Percentiles rank a stretch among this genome's conserved stretches.
Evolutionary conservation across 2,888 invertebrate genomes (phyloP).

Genomic region (Philopedon plagiatum): DNA sequence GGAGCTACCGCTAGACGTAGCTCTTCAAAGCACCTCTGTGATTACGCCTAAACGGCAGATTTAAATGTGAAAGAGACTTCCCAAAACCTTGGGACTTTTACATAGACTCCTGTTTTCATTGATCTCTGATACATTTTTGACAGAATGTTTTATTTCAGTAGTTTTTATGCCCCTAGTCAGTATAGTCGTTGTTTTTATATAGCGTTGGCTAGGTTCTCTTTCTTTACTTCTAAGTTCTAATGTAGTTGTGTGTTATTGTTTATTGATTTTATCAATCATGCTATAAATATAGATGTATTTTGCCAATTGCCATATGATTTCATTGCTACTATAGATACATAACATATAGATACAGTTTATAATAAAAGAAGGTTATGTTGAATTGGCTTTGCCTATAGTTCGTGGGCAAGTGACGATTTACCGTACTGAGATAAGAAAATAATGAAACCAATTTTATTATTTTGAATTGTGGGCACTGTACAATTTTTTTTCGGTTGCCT

Average conservation of each 20-base stretch:
- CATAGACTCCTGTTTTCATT: conserved; percentile 65
- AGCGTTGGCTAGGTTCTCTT: conserved; percentile 66
- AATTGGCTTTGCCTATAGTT: background rate
- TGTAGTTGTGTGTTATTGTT: conserved; percentile 63
- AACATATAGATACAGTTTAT: conserved; percentile 35
- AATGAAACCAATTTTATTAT: too few species aligned
- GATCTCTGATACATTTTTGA: conserved; percentile 63
- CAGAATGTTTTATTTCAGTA: conserved; percentile 59
- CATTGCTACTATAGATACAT: conserved; percentile 47
- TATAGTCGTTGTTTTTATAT: conserved; percentile 63
- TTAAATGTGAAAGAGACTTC: conserved; percentile 65
- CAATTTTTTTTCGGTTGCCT: too few species aligned
- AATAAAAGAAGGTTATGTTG: conserved; percentile 4
- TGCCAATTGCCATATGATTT: conserved; percentile 60
- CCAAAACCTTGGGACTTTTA: conserved; percentile 58
- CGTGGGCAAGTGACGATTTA: conserved; percentile 6
- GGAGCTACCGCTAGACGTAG: conserved; percentile 53
- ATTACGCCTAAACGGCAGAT: conserved; percentile 65
- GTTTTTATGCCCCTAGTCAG: conserved; percentile 66
- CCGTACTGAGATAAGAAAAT: background rate
- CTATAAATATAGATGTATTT: conserved; percentile 55
- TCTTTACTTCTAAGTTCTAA: conserved; percentile 59
- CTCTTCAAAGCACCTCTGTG: conserved; percentile 70
- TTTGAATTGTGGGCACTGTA: too few species aligned
- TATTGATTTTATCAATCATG: conserved; percentile 58